Evolutionary conservation across 2,888 invertebrate genomes (phyloP), one percentile per base, ranked within the genome.

Genomic region (Drosophila peninsularis): DNA sequence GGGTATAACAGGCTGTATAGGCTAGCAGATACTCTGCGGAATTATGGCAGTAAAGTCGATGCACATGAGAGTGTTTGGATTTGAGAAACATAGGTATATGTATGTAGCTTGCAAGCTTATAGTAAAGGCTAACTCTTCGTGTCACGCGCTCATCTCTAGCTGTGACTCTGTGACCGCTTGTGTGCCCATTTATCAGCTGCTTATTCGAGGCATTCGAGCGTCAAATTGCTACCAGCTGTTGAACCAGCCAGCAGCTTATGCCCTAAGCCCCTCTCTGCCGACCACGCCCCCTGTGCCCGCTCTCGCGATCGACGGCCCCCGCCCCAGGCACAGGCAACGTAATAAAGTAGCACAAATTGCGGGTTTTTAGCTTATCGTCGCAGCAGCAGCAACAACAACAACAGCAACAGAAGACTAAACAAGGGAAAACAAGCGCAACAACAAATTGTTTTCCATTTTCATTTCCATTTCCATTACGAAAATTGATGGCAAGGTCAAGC

Each of bases 401-500:
- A 32, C 41, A 47, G 41, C 70, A 67, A 45, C 34, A 30, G 66
- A 73, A 78, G 57, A 66, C 50, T 37, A 57, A 49, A 32, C 32
- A 19, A 32, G 32, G 49, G 49, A 49, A 47, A 47, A 47, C 47
- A 47, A 47, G 47, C 47, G 47, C 36, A 37, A 36, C 52, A 52
- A 52, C 52, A 52, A 52, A 52, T 52, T 52, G 37, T 37, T 52
- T 37, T 53, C 71, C 75, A 66, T 80, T 85, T 76, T 53, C 70
- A 64, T 81, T 79, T 75, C 37, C 71, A 75, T 61, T 75, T 57
- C 50, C 61, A 79, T 82, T 86, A 85, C 80, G 65, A 75, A 81
- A 88, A 83, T 88, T 88, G 87, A 87, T 88, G 79, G 88, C 89
- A 88, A 88, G 87, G 89, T 88, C 89, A 83, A 85, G 72, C 78